Base-by-base conservation (phyloP, 2,888 invertebrate genomes). In the Heterodera filipjevi region DNA sequence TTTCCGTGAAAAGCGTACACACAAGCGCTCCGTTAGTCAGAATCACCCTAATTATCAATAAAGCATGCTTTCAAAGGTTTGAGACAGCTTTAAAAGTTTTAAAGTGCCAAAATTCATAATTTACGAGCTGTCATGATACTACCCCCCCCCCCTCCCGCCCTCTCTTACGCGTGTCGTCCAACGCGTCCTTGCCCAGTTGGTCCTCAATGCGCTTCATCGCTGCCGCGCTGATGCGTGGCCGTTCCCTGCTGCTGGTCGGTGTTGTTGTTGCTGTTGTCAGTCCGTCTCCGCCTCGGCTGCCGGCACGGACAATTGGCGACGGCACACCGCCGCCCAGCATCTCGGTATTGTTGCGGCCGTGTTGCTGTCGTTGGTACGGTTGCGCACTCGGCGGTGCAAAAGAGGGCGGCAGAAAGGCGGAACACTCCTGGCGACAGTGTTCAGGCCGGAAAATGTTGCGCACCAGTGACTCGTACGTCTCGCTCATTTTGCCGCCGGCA, bases 141-240 rank as follows among this genome's bases (percentile, higher is more conserved):
- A n/a, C 14, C 3, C 49, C 71, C 33, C 33, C 2, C 46, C n/a
- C 22, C 39, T 6, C n/a, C 44, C 71, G 39, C 3, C 16, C 27
- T 14, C 19, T 16, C 82, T 76, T 66, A 85, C 85, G 81, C 22
- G 83, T 79, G 35, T 86, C 85, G 53, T 86, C 88, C 27, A 88
- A 80, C 27, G 86, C 87, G 66, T 83, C 77, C 70, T 82, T 81
- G 66, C 88, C 88, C 59, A 85, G 79, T 59, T 84, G 81, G 19
- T 85, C 79, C 78, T 87, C 87, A 79, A 88, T 84, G 68, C 82
- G 80, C n/a, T 87, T 72, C 85, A 88, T 86, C 22, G 82, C 77
- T 5, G 84, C 76, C 6, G 88, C 88, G 35, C 86, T 83, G 71
- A 88, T 76, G 33, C 82, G 84, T 49, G 77, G 79, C 3, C 49